Evolutionary conservation across 2,888 invertebrate genomes (phyloP).

Genomic region (Mamestra brassicae): DNA sequence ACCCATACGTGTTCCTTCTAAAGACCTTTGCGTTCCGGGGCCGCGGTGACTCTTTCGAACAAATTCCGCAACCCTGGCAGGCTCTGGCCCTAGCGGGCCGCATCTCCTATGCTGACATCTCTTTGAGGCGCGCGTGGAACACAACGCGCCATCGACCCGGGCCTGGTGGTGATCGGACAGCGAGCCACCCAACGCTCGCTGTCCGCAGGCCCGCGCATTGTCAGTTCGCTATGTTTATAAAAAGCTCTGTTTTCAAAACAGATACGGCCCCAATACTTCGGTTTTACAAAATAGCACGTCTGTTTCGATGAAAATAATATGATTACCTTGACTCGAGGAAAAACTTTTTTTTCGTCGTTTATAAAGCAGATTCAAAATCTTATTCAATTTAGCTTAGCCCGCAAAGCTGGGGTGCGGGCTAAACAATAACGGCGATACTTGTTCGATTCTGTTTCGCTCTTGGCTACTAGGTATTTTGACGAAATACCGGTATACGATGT

Average conservation of each 20-base stretch:
- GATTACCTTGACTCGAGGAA: slow-evolving; percentile 29
- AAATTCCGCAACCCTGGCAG: no score
- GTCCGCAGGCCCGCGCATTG: neutral
- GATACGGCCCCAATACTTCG: neutral
- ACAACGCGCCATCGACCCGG: no score
- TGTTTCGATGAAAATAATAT: slow-evolving; percentile 28
- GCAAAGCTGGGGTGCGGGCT: slow-evolving; percentile 20
- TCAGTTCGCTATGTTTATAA: neutral
- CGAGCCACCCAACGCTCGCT: no score
- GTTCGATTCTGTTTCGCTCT: slow-evolving; percentile 27
- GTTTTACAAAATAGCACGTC: slow-evolving; percentile 19
- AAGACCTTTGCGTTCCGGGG: no score
- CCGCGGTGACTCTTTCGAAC: no score
- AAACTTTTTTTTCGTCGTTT: slow-evolving; percentile 40
- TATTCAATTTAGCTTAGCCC: slow-evolving; percentile 55
- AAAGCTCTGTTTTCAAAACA: slow-evolving; percentile 5
- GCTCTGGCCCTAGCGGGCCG: no score
- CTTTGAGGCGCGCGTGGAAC: no score
- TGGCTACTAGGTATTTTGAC: neutral
- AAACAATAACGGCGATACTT: slow-evolving; percentile 36
- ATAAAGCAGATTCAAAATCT: slow-evolving; percentile 26
- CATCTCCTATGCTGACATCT: no score
- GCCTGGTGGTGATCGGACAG: no score
- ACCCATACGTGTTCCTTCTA: no score
- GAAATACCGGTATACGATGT: slow-evolving; percentile 1